Conservation (phyloP, 2,797 vertebrate species). For the Enteromius mattozi region DNA sequence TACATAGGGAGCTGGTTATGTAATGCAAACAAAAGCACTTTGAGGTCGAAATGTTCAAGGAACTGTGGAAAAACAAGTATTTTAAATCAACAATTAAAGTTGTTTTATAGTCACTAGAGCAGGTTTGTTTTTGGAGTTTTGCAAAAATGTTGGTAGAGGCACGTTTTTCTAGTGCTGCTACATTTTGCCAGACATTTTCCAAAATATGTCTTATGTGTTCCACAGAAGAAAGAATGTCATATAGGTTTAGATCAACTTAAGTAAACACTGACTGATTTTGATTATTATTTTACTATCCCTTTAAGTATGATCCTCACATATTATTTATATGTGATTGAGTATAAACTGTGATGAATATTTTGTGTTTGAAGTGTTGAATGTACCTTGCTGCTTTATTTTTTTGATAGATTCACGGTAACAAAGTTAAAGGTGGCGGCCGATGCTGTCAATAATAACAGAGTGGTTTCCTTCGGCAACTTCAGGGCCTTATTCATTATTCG, state of each 20-base stretch:
- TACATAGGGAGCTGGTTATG: not conserved
- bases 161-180: not conserved
- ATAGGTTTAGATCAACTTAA: not conserved
- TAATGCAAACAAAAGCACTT: not conserved
- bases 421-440: slow-evolving; percentile 37
- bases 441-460: slow-evolving; percentile 21
- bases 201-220: not conserved
- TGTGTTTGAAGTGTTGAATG: slow-evolving; percentile 8
- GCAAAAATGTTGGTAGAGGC: not conserved
- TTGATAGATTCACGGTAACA: not conserved
- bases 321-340: not conserved
- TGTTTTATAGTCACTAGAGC: too few species aligned
- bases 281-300: not conserved
- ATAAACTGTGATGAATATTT: not conserved
- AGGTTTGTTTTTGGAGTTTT: not conserved
- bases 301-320: not conserved
- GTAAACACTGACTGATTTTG: not conserved
- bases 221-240: not conserved
- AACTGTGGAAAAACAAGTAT: too few species aligned
- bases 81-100: too few species aligned
- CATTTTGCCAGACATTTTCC: not conserved
- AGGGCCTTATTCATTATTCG: slow-evolving; percentile 33
- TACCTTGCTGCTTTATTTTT: not conserved
- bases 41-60: too few species aligned
- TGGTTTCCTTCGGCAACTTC: slow-evolving; percentile 24